phyloP scores from a whole-genome alignment of 2,113 vertebrate species.

The Mormyrus iriodes region DNA sequence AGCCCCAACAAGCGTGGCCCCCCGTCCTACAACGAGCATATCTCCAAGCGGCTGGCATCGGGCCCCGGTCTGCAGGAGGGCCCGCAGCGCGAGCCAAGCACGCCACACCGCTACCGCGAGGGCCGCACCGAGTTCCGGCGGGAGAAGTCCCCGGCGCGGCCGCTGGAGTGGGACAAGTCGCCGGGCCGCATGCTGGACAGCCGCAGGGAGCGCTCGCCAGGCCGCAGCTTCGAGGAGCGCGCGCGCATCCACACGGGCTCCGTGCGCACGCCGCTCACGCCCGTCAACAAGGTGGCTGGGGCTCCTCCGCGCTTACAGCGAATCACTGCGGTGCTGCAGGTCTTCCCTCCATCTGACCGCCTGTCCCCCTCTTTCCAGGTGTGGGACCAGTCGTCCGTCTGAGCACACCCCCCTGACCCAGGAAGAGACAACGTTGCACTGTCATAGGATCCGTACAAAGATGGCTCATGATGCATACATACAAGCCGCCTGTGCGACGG shows the following conservation, averaged over 20 bases:
- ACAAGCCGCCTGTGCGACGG: not conserved
- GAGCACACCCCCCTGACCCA: conserved; percentile 41
- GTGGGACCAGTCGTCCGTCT: conserved; percentile 91
- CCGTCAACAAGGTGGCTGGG: conserved; percentile 78
- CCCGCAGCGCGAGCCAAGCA: conserved; percentile 78
- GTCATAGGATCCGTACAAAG: conserved; percentile 29
- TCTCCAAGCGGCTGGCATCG: conserved; percentile 88
- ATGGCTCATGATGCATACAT: not conserved
- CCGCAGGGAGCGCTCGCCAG: conserved; percentile 82
- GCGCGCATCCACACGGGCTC: conserved; percentile 83
- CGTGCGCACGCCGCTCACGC: conserved; percentile 78
- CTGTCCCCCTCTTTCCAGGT: conserved; percentile 45
- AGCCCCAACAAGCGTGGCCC: conserved; percentile 97
- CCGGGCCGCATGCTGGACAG: conserved; percentile 80
- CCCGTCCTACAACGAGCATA: conserved; percentile 97
- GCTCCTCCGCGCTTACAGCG: no score
- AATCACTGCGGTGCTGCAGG: not conserved
- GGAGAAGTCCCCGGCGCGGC: conserved; percentile 85
- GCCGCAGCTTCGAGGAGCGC: conserved; percentile 79
- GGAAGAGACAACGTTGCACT: not conserved
- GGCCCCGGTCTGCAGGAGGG: conserved; percentile 76
- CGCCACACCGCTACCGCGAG: conserved; percentile 90
- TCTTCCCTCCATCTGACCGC: not conserved
- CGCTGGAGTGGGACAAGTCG: conserved; percentile 88
- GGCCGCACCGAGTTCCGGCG: conserved; percentile 86